Conservation (phyloP, 2,888 invertebrate genomes). For the Kryphioiulus occultus region DNA sequence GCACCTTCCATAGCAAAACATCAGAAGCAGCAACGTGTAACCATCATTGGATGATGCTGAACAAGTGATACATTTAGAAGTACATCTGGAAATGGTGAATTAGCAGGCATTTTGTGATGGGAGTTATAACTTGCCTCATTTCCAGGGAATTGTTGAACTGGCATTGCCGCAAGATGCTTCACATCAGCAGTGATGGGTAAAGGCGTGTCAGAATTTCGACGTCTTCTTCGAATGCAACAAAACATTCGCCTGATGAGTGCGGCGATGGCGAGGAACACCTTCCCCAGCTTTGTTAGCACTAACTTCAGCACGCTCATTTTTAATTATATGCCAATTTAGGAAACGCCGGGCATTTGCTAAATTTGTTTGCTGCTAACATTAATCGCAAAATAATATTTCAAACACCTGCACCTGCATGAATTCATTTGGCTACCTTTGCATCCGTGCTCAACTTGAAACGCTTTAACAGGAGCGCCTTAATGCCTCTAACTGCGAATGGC, state of each 20-base stretch:
- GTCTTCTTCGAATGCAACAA: slow-evolving; percentile 48
- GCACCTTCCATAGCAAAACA: too few relatives aligned
- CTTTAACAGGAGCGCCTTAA: background rate
- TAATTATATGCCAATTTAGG: too few relatives aligned
- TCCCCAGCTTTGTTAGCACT: slow-evolving; percentile 33
- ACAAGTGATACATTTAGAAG: background rate
- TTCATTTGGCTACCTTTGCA: background rate
- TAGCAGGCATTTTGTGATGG: background rate
- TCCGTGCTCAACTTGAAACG: background rate
- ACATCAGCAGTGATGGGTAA: slow-evolving; percentile 48
- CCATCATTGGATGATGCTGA: too few relatives aligned
- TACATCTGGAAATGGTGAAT: background rate
- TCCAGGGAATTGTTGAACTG: slow-evolving; percentile 33
- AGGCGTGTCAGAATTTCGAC: slow-evolving; percentile 50
- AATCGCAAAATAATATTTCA: background rate
- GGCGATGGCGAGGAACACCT: slow-evolving; percentile 39
- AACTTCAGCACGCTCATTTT: slow-evolving; percentile 21
- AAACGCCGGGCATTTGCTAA: background rate
- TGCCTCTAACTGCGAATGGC: background rate
- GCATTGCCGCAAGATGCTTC: slow-evolving; percentile 21
- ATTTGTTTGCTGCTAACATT: background rate
- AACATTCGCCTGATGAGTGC: slow-evolving; percentile 45
- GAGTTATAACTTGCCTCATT: slow-evolving; percentile 11
- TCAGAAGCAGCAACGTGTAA: too few relatives aligned
- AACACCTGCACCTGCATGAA: background rate